phyloP scores from a whole-genome alignment of 2,113 vertebrate species.

The Arothron firmamentum region DNA sequence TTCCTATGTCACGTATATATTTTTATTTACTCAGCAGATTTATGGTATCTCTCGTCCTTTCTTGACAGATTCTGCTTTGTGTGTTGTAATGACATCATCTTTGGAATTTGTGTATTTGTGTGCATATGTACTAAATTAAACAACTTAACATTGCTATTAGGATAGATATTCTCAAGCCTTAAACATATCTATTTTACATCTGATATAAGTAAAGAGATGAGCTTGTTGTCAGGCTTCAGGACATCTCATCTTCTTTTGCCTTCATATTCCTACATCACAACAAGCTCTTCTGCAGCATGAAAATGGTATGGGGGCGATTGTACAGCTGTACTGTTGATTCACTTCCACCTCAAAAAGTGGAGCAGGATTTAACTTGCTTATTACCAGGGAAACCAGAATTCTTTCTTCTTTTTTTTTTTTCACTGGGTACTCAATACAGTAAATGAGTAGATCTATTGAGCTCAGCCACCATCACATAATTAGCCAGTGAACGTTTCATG shows the following conservation, averaged over 20 bases:
- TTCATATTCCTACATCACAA: constrained; percentile 36
- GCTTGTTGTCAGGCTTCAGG: no score
- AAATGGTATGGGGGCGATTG: constrained; percentile 59
- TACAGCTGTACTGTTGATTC: constrained; percentile 67
- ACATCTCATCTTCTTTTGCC: not conserved
- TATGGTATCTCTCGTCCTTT: no score
- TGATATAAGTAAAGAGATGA: no score
- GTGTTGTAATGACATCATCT: no score
- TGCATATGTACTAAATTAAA: no score
- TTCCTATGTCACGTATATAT: no score
- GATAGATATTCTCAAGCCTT: no score
- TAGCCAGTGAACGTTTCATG: not conserved
- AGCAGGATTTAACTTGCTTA: constrained; percentile 66
- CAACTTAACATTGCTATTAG: no score
- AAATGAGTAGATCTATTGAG: constrained; percentile 30
- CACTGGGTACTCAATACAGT: constrained; percentile 40
- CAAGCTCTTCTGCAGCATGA: constrained; percentile 43
- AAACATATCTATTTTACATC: no score
- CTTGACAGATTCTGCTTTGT: no score
- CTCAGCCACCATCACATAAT: constrained; percentile 7
- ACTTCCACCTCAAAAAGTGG: constrained; percentile 65
- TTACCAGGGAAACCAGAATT: constrained; percentile 68
- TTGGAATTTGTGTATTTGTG: no score
- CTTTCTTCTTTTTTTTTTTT: constrained; percentile 37
- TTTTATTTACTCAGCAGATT: no score